Evolutionary conservation across 2,888 invertebrate genomes (phyloP), one percentile per base, ranked within the genome.

Genomic region (Trisateles emortualis): DNA sequence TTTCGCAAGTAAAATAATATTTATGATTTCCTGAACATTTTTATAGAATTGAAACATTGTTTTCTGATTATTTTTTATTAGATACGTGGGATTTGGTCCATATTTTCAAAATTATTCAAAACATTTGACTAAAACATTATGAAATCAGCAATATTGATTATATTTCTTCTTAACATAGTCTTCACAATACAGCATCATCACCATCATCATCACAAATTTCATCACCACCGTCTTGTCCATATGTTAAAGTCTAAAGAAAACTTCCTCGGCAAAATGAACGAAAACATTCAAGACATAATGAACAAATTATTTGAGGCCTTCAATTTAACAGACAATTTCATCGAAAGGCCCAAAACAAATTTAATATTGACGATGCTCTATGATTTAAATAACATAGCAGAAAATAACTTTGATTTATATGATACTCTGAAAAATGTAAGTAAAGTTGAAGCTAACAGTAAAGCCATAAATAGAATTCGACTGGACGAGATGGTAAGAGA

Each of bases 281-380:
- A 52, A 16, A 48, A 57, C 3, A 52, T 82, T 8, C 73, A 79
- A 29, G 30, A 11, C 11, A 40, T 63, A 3, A 57, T 71, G 11
- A 75, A 82, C 42, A 67, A 72, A 40, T 13, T 83, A 32, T 79
- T 84, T 14, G 43, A 63, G 8, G 47, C 44, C 5, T 48, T 83
- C 6, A 71, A 74, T 49, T 40, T 80, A 1, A 32, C 54, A 6
- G 41, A 56, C 14, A 60, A 66, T 9, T 69, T 78, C 30, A 45
- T 50, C n/a, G 48, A 67, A 17, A 26, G 52, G 16, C 26, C 51
- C 0, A 69, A 71, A 51, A 47, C 54, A 8, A 56, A 65, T 35
- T 42, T 53, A 4, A 48, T 81, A 6, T 35, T 78, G 26, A 54
- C 53, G 2, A 75, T 79, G 65, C 76, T 78, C 56, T 60, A 59